Conservation (phyloP, 2,888 invertebrate genomes). For the Lycophotia porphyrea region DNA sequence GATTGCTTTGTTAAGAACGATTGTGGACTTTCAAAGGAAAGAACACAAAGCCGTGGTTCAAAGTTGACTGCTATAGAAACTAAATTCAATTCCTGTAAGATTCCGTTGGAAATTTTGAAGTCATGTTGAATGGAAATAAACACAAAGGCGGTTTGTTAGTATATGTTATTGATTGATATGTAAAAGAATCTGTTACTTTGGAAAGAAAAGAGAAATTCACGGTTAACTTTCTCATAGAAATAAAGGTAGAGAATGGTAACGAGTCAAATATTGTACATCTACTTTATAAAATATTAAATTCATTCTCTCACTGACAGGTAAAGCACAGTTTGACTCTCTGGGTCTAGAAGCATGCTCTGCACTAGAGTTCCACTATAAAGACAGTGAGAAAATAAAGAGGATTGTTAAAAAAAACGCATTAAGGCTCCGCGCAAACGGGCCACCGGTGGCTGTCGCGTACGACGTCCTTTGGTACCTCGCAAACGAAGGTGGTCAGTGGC, state of each 20-base stretch:
- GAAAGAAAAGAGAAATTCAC: not conserved
- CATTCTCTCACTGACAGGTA: not conserved
- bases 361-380: not conserved
- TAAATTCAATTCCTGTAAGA: slow-evolving; percentile 52
- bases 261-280: not conserved
- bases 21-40: slow-evolving; percentile 71
- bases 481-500: too few relatives aligned
- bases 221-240: not conserved
- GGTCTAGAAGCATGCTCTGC: not conserved
- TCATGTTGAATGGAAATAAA: slow-evolving; percentile 25
- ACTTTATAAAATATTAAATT: not conserved
- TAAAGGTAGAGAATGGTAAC: not conserved
- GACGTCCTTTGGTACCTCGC: too few relatives aligned
- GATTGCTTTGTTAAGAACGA: slow-evolving; percentile 73
- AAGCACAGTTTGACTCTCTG: not conserved
- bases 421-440: too few relatives aligned
- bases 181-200: not conserved
- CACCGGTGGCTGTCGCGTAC: too few relatives aligned
- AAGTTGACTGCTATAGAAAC: slow-evolving; percentile 57
- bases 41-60: slow-evolving; percentile 58
- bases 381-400: not conserved
- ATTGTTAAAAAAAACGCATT: not conserved
- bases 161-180: slow-evolving; percentile 3
- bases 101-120: slow-evolving; percentile 31
- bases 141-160: not conserved